These are phyloP conservation scores for Limnephilus lunatus DNA, from an alignment of 2,888 invertebrate species.

Conservation along the genomic window DNA sequence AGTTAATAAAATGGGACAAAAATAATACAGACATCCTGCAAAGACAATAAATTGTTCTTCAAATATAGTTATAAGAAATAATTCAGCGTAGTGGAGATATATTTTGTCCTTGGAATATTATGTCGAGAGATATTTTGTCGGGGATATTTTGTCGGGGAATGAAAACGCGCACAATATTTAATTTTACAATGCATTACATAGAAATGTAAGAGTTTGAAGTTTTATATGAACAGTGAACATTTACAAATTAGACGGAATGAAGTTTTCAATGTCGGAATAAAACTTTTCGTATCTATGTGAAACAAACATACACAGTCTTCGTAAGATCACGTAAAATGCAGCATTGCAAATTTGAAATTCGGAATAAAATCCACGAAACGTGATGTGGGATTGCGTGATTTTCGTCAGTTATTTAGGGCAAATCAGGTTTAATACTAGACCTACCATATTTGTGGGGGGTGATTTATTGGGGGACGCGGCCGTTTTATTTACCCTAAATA, in stretches of 20 bases:
- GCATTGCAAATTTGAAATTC: not conserved
- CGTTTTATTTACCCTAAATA: not conserved
- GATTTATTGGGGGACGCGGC: constrained; percentile 5
- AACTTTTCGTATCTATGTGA: not conserved
- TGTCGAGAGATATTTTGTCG: no score
- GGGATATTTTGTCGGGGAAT: no score
- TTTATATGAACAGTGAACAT: not conserved
- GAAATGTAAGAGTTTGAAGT: not conserved
- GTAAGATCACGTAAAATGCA: not conserved
- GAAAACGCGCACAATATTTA: no score
- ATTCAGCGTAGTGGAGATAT: no score
- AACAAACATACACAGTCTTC: not conserved
- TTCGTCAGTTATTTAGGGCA: constrained; percentile 18
- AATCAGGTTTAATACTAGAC: constrained; percentile 17
- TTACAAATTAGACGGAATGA: not conserved
- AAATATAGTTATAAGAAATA: no score
- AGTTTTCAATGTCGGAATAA: not conserved
- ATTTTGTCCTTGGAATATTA: no score
- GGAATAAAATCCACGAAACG: not conserved
- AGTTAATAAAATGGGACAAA: no score
- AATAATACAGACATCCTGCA: no score
- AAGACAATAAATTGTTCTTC: no score
- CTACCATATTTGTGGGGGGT: not conserved
- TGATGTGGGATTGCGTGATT: constrained; percentile 18
- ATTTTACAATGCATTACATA: no score